Conservation (phyloP, 2,888 invertebrate species). For the Psylliodes chrysocephalus region DNA sequence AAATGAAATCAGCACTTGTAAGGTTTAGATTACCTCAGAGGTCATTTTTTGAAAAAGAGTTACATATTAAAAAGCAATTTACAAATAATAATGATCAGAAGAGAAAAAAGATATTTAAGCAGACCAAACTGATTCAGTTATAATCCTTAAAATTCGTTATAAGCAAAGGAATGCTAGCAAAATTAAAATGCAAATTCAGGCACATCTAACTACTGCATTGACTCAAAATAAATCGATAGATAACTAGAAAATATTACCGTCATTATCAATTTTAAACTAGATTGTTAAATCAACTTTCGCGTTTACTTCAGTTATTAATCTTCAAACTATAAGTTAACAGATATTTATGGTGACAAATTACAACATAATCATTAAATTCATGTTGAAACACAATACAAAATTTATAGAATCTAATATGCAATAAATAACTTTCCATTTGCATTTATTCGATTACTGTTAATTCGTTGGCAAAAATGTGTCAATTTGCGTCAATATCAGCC, state of each 20-base stretch:
- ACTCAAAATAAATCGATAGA: not conserved
- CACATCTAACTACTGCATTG: no score
- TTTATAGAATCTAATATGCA: constrained; percentile 11
- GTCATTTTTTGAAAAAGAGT: no score
- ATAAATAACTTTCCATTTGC: constrained; percentile 14
- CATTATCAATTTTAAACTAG: not conserved
- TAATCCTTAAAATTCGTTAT: no score
- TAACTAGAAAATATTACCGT: not conserved
- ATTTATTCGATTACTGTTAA: not conserved
- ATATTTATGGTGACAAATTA: constrained; percentile 12
- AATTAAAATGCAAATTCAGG: no score
- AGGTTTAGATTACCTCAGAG: no score
- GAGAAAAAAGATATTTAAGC: no score
- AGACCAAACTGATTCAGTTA: no score
- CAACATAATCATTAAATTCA: constrained; percentile 11
- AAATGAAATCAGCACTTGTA: no score
- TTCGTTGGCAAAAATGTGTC: not conserved
- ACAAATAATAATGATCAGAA: no score
- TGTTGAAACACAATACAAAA: constrained; percentile 5
- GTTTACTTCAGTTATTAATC: constrained; percentile 8
- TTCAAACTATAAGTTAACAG: not conserved
- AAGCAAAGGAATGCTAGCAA: no score
- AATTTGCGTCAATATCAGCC: not conserved
- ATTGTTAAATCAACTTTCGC: constrained; percentile 1
- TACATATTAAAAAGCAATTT: no score